These are phyloP conservation scores for Polymixis flavicincta DNA, from an alignment of 2,888 invertebrate species.

Conservation along the genomic window DNA sequence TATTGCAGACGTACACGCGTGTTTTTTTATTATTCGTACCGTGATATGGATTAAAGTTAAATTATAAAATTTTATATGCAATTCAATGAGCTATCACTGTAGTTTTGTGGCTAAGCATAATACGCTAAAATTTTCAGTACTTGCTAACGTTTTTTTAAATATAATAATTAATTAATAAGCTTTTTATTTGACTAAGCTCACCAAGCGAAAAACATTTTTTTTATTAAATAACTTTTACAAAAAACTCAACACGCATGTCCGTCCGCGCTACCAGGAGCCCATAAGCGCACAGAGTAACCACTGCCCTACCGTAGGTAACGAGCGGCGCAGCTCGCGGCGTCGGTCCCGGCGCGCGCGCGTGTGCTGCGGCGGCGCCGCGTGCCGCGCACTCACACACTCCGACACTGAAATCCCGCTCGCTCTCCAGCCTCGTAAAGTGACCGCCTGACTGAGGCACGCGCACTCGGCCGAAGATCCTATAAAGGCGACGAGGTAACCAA, in stretches of 20 bases:
- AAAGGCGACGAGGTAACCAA: slow-evolving; percentile 48
- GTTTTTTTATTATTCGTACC: background rate
- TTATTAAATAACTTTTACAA: background rate
- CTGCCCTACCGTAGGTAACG: slow-evolving; percentile 78
- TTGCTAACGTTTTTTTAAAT: background rate
- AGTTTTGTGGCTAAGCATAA: background rate
- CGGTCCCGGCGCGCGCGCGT: slow-evolving; percentile 88
- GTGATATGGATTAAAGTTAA: background rate
- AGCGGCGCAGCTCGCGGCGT: slow-evolving; percentile 87
- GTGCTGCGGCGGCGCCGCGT: slow-evolving; percentile 84
- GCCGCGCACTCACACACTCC: slow-evolving; percentile 86
- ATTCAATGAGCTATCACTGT: background rate
- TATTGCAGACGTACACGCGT: slow-evolving; percentile 52
- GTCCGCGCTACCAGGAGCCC: slow-evolving; percentile 35
- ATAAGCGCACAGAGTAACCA: background rate
- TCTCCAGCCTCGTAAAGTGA: slow-evolving; percentile 90
- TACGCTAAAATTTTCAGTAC: background rate
- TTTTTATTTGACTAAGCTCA: background rate
- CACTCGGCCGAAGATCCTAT: slow-evolving; percentile 45
- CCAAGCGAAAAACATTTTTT: background rate
- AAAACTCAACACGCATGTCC: slow-evolving; percentile 28
- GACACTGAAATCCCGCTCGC: slow-evolving; percentile 90
- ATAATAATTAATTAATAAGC: background rate
- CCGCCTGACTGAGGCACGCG: slow-evolving; percentile 80
- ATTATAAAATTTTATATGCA: background rate